Base-by-base conservation (phyloP, 1,140 invertebrate species). In the Adoxophyes honmai region DNA sequence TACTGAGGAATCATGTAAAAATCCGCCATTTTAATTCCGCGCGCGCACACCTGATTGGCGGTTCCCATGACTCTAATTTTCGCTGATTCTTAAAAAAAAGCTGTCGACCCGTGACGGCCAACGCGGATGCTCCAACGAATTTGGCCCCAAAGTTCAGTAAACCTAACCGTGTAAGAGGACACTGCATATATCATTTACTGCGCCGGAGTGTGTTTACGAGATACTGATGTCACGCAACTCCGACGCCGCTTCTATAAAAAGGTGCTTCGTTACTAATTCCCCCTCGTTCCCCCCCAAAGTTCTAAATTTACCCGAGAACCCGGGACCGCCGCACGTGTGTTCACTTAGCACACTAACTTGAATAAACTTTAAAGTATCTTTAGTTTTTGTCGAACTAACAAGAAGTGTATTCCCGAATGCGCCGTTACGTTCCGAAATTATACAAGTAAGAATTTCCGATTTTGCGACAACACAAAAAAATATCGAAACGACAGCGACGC, bases 1-100 rank as follows among this genome's bases (percentile, higher is more conserved):
- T 84, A 86, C 82, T 73, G 82, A 67, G 70, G 70, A 86, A 83
- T 83, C 83, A 85, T 85, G 83, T 88, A 85, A 88, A 86, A 87
- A 83, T 78, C 62, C 52, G 57, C 69, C 70, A 78, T 86, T 80
- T 78, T 82, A 78, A 88, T 88, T 85, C 85, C 48, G 62, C 56
- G 57, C 75, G 77, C 83, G 78, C 69, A 62, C 71, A 55, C 36
- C 57, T 77, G 71, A 85, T 85, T 83, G 79, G 75, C 78, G 74
- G 81, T 86, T 88, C 85, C 80, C 85, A 86, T 74, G 81, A 67
- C 66, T 62, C 78, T 88, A 88, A 88, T 88, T 86, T 88, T 85
- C 77, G 68, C 82, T 62, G 72, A 73, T 72, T 59, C 69, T 74
- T 77, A 68, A 72, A 72, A 80, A 70, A 61, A 53, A 48, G 64